Evolutionary conservation across 2,113 vertebrate species (phyloP), one percentile per base, ranked within the genome.

Genomic region (Pionites leucogaster): DNA sequence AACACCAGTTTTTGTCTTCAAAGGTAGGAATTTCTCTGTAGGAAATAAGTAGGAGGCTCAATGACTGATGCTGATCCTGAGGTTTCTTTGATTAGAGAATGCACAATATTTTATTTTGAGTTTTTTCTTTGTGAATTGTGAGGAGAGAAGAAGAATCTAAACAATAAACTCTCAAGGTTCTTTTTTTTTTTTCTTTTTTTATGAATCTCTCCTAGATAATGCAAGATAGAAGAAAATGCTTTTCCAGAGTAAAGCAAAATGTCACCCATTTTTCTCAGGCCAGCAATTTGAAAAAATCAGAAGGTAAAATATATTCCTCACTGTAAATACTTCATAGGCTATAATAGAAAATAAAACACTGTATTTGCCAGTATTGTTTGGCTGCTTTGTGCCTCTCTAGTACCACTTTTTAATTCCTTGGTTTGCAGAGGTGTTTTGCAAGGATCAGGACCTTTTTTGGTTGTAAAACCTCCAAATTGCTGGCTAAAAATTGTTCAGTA

Each of bases 81-180:
- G 69, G 25, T 94, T 97, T 94, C 93, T 95, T 94, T 96, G 83
- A 86, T 91, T 91, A 70, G 91, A 76, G 83, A 70, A 93, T 3
- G 18, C 3, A 2, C 67, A 65, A 82, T 96, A 95, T 94, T 97
- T 97, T 96, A 92, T 94, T 96, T 92, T 37, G 83, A 92, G 82
- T 89, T 95, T 95, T 96, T 93, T 75, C 88, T 92, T 69, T 35
- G 3, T 86, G 81, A 96, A 59, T 85, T 94, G 86, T 94, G 93
- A 93, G 81, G 57, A 52, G 62, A 86, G 65, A 96, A 92, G 86
- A 96, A 93, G 86, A 86, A 97, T 96, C 95, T 97, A 87, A 96
- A 93, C 93, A 93, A 96, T 96, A 96, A 97, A 95, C 96, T 95
- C 90, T 65, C 96, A 96, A 97, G 96, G 95, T 96, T 96, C 82